Conservation (phyloP, 2,888 invertebrate species). For the Alloscopus bannaensis region DNA sequence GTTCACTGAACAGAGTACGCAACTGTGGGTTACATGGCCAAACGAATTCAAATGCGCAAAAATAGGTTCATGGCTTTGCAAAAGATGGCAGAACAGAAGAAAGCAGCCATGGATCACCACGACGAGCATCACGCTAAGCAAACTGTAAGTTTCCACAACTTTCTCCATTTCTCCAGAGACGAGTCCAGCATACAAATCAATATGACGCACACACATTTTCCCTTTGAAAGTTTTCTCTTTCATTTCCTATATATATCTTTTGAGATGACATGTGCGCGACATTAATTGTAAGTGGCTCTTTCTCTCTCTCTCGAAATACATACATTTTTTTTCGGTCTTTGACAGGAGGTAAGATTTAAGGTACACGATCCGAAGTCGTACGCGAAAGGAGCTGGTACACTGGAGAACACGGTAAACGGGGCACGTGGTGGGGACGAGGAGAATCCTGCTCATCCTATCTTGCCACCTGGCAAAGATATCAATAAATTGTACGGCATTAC, state of each 20-base stretch:
- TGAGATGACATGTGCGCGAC: no score
- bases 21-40: slow-evolving; percentile 98
- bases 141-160: slow-evolving; percentile 67
- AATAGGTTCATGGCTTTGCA: slow-evolving; percentile 92
- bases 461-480: slow-evolving; percentile 93
- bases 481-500: slow-evolving; percentile 86
- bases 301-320: no score
- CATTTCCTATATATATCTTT: no score
- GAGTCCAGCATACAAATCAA: no score
- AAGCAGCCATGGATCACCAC: slow-evolving; percentile 84
- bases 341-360: slow-evolving; percentile 97
- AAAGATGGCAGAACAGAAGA: slow-evolving; percentile 94
- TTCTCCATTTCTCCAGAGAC: no score
- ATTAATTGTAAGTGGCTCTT: no score
- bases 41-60: slow-evolving; percentile 97
- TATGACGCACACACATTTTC: no score
- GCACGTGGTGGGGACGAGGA: slow-evolving; percentile 80
- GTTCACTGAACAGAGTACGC: slow-evolving; percentile 88
- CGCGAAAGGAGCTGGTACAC: slow-evolving; percentile 89
- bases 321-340: no score
- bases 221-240: no score
- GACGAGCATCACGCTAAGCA: slow-evolving; percentile 75
- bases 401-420: slow-evolving; percentile 94
- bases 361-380: slow-evolving; percentile 95
- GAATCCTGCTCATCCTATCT: slow-evolving; percentile 77